Evolutionary conservation across 2,888 invertebrate species (phyloP), one percentile per base, ranked within the genome.

Genomic region (Lordiphosa andalusiaca): DNA sequence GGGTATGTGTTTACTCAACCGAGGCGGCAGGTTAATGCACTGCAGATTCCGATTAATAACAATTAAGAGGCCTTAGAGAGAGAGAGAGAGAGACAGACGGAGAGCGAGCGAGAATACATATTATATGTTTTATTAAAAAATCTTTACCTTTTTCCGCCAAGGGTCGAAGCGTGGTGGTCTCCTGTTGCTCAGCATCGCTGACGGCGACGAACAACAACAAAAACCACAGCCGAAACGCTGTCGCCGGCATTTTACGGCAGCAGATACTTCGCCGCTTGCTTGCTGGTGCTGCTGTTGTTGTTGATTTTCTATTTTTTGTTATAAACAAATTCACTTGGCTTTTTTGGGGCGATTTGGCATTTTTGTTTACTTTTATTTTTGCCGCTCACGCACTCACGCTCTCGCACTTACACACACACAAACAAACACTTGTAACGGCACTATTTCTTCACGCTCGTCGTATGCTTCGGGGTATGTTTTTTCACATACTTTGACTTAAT

Each of bases 181-280:
- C 53, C 64, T 69, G 64, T 53, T 69, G 64, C 65, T 30, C 67
- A 47, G 50, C 55, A 50, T 61, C 59, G 48, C 41, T 65, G 57
- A 70, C 41, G 46, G 50, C 23, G 9, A 62, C 23, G 60, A 16
- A 39, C 47, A 77, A 62, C 80, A 77, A 61, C 73, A 77, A 67
- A 71, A 74, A 68, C 65, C 73, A 38, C 57, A 57, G 62, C 57
- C 62, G 67, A 67, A 66, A 69, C 70, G 66, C 68, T 76, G 75
- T 78, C 74, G 74, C 76, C 77, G 74, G 80, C 74, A 82, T 81
- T 71, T 82, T 80, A 30, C 9, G 76, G 70, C 67, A 65, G 70
- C 66, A 66, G 56, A 65, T 71, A 56, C 69, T 23, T 37, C 19
- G 47, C 33, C 58, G 54, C 30, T 62, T 62, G 25, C 71, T 71